Percentiles rank a stretch among this genome's conserved stretches.
Conservation (phyloP, 2,888 invertebrate species). For the Gasteruption jaculator region DNA sequence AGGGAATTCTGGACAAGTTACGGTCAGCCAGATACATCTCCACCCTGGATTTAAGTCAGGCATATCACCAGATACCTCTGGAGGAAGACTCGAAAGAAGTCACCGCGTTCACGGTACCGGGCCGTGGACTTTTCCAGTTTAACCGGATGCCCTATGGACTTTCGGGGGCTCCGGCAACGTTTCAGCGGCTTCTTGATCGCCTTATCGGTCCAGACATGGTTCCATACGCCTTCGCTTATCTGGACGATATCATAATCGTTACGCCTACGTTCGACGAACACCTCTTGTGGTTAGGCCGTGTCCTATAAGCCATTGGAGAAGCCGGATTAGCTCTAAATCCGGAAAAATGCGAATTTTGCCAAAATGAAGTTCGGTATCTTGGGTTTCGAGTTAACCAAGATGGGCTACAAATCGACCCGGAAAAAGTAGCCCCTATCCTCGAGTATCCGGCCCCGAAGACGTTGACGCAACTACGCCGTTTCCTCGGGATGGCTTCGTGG, state of each 20-base stretch:
- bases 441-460: conserved; percentile 22
- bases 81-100: conserved; percentile 19
- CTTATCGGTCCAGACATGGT: conserved; percentile 22
- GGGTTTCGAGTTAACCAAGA: too few relatives aligned
- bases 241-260: conserved; percentile 15
- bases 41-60: conserved; percentile 33
- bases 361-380: too few relatives aligned
- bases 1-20: conserved; percentile 32
- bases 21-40: conserved; percentile 32
- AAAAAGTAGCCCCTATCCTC: conserved; percentile 14
- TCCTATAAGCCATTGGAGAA: conserved; percentile 9
- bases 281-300: conserved; percentile 3
- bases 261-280: conserved; percentile 16
- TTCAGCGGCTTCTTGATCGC: conserved; percentile 27
- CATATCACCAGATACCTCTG: conserved; percentile 33
- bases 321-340: conserved; percentile 10
- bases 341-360: conserved; percentile 14
- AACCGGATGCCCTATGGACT: conserved; percentile 32
- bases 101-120: conserved; percentile 35
- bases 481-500: conserved; percentile 33
- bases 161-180: conserved; percentile 32
- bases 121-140: conserved; percentile 33
- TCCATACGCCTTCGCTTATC: conserved; percentile 14
- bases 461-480: conserved; percentile 22
- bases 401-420: conserved; percentile 12